These are phyloP conservation scores for Myotis yumanensis DNA, from an alignment of 2,113 vertebrate genomes.

Conservation along the genomic window DNA sequence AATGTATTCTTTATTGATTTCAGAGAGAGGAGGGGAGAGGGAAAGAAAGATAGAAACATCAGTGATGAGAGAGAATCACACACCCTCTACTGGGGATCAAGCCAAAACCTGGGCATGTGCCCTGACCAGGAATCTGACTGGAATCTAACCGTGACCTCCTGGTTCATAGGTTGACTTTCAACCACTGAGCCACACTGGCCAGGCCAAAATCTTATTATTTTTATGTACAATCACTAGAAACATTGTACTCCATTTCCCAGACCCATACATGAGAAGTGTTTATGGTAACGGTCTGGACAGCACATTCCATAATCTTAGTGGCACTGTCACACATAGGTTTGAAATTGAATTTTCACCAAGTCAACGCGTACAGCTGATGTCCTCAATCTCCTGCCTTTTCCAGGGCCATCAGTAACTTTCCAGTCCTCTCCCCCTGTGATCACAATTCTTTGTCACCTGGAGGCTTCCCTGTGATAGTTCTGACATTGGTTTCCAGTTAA, in stretches of 20 bases:
- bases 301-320: neutral
- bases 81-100: too few species aligned
- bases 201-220: neutral
- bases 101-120: too few species aligned
- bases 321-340: accelerated
- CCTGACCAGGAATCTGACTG: too few species aligned
- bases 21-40: too few species aligned
- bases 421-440: neutral
- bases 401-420: neutral
- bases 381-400: neutral
- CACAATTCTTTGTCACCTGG: neutral
- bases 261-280: too few species aligned
- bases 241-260: neutral
- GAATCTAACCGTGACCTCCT: too few species aligned
- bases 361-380: neutral
- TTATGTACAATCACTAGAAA: neutral
- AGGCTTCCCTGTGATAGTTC: neutral
- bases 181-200: too few species aligned
- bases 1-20: too few species aligned
- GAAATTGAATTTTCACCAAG: neutral
- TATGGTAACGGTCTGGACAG: neutral
- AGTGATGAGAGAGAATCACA: too few species aligned
- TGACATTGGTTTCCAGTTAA: neutral
- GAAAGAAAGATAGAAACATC: too few species aligned
- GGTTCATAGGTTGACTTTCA: too few species aligned